Percentiles rank a stretch among this genome's conserved stretches.
phyloP scores from a whole-genome alignment of 2,113 vertebrate genomes.

The Ahaetulla prasina region DNA sequence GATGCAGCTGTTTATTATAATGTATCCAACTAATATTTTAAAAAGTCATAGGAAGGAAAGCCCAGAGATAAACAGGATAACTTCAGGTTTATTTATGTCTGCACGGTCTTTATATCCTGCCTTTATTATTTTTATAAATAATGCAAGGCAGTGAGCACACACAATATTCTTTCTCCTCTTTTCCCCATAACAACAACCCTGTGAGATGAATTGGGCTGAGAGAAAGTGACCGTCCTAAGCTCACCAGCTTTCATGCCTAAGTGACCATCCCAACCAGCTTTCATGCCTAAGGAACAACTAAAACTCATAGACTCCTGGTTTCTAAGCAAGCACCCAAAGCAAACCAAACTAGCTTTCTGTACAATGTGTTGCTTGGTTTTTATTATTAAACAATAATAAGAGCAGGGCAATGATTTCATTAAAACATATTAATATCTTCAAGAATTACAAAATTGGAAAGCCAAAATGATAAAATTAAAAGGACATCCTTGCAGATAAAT shows the following conservation, averaged over 20 bases:
- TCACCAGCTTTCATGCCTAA: not conserved
- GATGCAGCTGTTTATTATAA: not conserved
- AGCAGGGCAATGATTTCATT: not conserved
- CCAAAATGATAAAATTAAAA: not conserved
- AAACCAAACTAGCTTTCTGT: not conserved
- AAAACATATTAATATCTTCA: not conserved
- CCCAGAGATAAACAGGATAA: not conserved
- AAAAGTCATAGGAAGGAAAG: not conserved
- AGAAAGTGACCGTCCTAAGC: not conserved
- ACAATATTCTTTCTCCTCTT: not conserved
- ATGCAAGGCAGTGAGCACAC: too few relatives aligned
- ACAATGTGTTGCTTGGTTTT: not conserved
- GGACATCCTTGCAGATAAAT: not conserved
- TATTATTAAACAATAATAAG: conserved; percentile 12
- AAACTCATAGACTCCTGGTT: not conserved
- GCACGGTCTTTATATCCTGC: not conserved
- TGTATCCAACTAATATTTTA: not conserved
- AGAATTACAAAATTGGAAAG: not conserved
- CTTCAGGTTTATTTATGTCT: not conserved
- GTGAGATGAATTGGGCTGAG: not conserved
- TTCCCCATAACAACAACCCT: not conserved
- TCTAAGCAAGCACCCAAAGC: not conserved
- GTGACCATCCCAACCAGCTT: not conserved
- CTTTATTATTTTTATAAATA: not conserved
- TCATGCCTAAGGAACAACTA: not conserved